Evolutionary conservation across 92 coral and sea anemone genomes (phyloP).

Genomic region (Porites evermanni): DNA sequence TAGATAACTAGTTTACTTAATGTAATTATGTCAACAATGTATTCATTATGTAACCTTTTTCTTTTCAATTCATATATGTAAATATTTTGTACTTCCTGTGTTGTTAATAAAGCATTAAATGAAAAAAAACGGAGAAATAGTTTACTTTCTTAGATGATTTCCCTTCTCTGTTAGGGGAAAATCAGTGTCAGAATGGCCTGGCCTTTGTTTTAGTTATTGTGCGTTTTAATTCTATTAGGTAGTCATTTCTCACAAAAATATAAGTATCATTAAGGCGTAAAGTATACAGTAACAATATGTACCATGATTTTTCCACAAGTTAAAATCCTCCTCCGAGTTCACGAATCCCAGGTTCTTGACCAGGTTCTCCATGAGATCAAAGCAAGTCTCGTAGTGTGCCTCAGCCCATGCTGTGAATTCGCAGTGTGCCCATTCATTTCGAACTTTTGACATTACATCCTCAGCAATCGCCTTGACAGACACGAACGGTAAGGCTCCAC

Average conservation of each 20-base stretch:
- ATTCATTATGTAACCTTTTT: no score
- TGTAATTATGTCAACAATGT: no score
- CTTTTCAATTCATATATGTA: no score
- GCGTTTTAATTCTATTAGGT: no score
- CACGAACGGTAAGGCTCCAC: constrained; percentile 46
- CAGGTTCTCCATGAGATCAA: constrained; percentile 58
- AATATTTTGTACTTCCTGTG: no score
- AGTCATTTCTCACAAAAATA: neutral
- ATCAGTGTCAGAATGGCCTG: no score
- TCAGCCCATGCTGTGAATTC: constrained; percentile 57
- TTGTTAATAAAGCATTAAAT: no score
- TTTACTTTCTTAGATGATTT: no score
- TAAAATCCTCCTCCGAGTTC: constrained; percentile 10
- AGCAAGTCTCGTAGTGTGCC: constrained; percentile 26
- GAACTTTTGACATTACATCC: constrained; percentile 50
- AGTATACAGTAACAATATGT: neutral
- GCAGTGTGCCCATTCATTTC: constrained; percentile 75
- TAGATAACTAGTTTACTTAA: no score
- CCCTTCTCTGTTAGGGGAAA: no score
- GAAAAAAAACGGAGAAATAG: no score
- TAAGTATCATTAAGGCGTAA: neutral
- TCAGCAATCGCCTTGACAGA: constrained; percentile 23
- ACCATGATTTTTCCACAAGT: constrained; percentile 40
- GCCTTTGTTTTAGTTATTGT: no score
- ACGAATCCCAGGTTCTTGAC: constrained; percentile 19